Percentiles rank a stretch among this genome's conserved stretches.
Evolutionary conservation across 2,888 invertebrate genomes (phyloP).

Genomic region (Megaustenia siamemsis): DNA sequence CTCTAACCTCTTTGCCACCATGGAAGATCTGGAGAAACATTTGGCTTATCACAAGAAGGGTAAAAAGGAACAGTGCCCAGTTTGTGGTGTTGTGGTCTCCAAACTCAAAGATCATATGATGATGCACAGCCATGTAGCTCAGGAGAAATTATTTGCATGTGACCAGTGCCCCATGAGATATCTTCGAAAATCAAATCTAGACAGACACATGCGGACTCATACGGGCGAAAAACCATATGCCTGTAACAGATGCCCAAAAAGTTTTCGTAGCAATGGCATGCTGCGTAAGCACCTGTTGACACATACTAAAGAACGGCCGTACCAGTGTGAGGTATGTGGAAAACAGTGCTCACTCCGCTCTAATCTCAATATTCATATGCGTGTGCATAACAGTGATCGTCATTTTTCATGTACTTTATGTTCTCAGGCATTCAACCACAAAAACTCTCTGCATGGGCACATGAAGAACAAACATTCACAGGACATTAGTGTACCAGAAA

Average conservation of each 20-base stretch:
- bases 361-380: constrained; percentile 50
- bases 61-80: constrained; percentile 51
- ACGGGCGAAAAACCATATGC: constrained; percentile 53
- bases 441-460: constrained; percentile 48
- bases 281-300: constrained; percentile 49
- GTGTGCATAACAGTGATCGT: constrained; percentile 41
- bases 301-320: constrained; percentile 48
- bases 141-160: constrained; percentile 47
- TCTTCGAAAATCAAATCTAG: constrained; percentile 45
- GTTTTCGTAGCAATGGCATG: constrained; percentile 53
- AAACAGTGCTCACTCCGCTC: constrained; percentile 48
- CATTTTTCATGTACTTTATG: constrained; percentile 36
- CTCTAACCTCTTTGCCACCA: constrained; percentile 39
- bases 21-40: constrained; percentile 47
- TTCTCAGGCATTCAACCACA: constrained; percentile 50
- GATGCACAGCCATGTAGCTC: constrained; percentile 17
- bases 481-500: constrained; percentile 22
- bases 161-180: constrained; percentile 53
- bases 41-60: constrained; percentile 46
- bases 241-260: constrained; percentile 46
- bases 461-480: constrained; percentile 47
- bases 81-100: constrained; percentile 51
- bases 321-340: constrained; percentile 53
- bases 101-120: constrained; percentile 54
- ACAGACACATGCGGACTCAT: constrained; percentile 51